Evolutionary conservation across 2,797 vertebrate species (phyloP), one percentile per base, ranked within the genome.

Genomic region (Diplodus sargus): DNA sequence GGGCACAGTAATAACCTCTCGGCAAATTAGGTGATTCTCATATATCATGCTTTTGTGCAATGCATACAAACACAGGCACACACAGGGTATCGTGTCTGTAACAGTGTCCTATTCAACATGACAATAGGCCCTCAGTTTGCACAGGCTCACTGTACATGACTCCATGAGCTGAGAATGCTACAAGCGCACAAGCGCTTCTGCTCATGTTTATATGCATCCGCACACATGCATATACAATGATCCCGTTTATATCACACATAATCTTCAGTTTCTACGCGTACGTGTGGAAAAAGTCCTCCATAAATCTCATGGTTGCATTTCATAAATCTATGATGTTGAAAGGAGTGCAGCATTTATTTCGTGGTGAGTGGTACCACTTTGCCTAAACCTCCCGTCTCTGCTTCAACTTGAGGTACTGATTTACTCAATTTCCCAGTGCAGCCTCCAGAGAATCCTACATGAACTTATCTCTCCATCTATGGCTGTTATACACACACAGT

Each of bases 181-280:
- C 60, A 8, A n/a, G n/a, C n/a, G 76, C 64, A 47, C 30, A 51
- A 52, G 61, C 64, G 5, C 53, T 47, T 64, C 8, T 39, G 48
- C 67, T 83, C 63, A 71, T 82, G 76, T 83, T 78, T 74, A 77
- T 74, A 77, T 87, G 71, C 70, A 84, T 82, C 39, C 11, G 30
- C 25, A 59, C 45, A 52, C 69, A 61, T 49, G 16, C 2, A 9
- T 47, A 39, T 14, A 62, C 62, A 74, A 56, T 53, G 70, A 59
- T 18, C 42, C 42, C 4, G 68, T 76, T 39, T 76, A 8, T 34
- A 39, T 58, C 49, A 49, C 47, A 74, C 56, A 39, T 15, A 5
- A 7, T 20, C 69, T 20, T 69, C 69, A 58, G 58, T 64, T 71
- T 65, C 48, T n/a, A 2, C 3, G 12, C 64, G 20, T 14, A 30